Percentiles rank a stretch among this genome's conserved stretches.
Conservation (phyloP, 2,888 invertebrate genomes). For the Melinaea marsaeus region DNA sequence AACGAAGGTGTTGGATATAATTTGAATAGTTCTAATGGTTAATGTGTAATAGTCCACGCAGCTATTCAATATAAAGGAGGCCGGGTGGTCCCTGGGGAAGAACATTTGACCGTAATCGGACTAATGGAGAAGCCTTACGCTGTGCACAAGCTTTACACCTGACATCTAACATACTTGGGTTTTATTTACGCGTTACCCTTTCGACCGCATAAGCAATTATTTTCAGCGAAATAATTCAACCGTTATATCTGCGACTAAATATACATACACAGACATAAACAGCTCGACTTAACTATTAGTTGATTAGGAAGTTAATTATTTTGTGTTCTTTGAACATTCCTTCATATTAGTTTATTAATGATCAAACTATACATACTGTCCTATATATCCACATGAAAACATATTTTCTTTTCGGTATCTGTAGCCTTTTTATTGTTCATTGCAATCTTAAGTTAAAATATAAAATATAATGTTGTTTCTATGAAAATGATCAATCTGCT, state of each 20-base stretch:
- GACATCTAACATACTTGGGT: constrained; percentile 45
- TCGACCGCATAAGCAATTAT: constrained; percentile 26
- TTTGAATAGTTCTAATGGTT: constrained; percentile 26
- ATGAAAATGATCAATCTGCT: too few species aligned
- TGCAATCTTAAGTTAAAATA: too few species aligned
- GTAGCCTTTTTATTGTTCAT: too few species aligned
- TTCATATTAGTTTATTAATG: too few species aligned
- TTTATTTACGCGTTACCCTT: constrained; percentile 31
- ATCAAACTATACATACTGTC: too few species aligned
- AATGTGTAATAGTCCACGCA: constrained; percentile 26
- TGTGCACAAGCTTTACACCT: constrained; percentile 58
- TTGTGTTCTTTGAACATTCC: neutral
- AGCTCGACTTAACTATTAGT: neutral
- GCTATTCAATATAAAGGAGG: constrained; percentile 29
- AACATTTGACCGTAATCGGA: constrained; percentile 71
- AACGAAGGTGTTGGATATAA: constrained; percentile 20
- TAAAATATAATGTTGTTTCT: too few species aligned
- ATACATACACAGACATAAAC: too few species aligned
- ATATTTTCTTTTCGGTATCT: too few species aligned
- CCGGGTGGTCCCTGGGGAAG: constrained; percentile 48
- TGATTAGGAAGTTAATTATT: neutral
- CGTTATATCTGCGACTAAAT: neutral
- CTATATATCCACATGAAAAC: too few species aligned
- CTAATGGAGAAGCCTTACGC: constrained; percentile 69
- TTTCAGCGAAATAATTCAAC: constrained; percentile 12